Base-by-base conservation (phyloP, 2,888 invertebrate species). In the Drosophila paranaensis region DNA sequence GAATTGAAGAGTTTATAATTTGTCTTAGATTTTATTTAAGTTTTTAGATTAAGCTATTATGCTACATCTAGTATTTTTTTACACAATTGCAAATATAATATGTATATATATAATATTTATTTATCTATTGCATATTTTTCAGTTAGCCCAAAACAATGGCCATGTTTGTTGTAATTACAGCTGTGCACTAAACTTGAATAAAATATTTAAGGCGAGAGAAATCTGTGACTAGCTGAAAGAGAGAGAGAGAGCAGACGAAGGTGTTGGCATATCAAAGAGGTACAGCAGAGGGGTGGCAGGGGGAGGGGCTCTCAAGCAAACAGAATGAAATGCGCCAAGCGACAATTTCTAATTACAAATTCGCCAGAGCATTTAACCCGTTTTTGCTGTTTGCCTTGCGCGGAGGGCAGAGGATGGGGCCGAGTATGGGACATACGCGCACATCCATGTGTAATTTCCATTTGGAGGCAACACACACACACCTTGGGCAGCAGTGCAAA, bases 261-360 rank as follows among this genome's bases (percentile, higher is more conserved):
- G 39, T 39, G 53, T 11, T 27, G n/a, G 33, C 16, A 50, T 13
- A 33, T 35, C 16, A 30, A 5, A 10, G 0, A 43, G n/a, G n/a
- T n/a, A n/a, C n/a, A n/a, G n/a, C n/a, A n/a, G n/a, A n/a, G n/a
- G n/a, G n/a, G n/a, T n/a, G n/a, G n/a, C n/a, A n/a, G 1, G 51
- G 8, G 16, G 9, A 1, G n/a, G 60, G 65, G n/a, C 14, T 3
- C 45, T 77, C 81, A 87, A 84, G 51, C 81, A 88, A 86, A 82
- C 81, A 78, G 84, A 74, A 74, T 75, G 79, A 89, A 81, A 84
- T 89, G 90, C 89, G 89, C 67, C 80, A 79, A 83, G 79, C 82
- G 88, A 88, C 88, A 85, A 81, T 82, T 88, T 88, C 91, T 91
- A 91, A 91, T 91, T 91, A 90, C 90, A 82, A 91, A 91, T 91